phyloP scores from a whole-genome alignment of 1,140 invertebrate genomes.

The Dreissena polymorpha region DNA sequence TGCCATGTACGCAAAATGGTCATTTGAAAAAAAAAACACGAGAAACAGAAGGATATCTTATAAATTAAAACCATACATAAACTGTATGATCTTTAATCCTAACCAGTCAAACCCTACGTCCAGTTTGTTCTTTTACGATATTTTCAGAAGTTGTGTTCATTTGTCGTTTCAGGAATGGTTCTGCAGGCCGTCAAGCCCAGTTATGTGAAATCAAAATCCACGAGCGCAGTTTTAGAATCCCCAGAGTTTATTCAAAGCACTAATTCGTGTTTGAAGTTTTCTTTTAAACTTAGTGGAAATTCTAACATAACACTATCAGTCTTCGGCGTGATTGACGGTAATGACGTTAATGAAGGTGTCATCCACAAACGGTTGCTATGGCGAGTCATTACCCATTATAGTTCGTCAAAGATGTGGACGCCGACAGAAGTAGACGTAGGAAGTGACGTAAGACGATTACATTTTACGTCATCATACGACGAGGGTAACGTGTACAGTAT shows the following conservation, averaged over 20 bases:
- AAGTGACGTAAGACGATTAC: not conserved
- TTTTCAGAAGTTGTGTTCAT: not conserved
- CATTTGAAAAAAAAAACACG: no score
- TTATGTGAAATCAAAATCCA: not conserved
- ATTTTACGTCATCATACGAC: not conserved
- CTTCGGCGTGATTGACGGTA: not conserved
- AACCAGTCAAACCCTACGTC: no score
- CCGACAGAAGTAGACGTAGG: conserved; percentile 3
- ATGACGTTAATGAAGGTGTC: not conserved
- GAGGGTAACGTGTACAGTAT: conserved; percentile 11
- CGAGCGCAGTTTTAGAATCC: not conserved
- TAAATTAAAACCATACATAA: no score
- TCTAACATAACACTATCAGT: conserved; percentile 35
- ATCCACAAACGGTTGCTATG: not conserved
- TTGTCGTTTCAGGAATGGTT: conserved; percentile 16
- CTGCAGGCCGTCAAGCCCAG: conserved; percentile 4
- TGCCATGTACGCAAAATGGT: no score
- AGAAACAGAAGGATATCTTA: no score
- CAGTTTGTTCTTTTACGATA: no score
- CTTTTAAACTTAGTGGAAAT: conserved; percentile 32
- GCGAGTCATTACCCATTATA: conserved; percentile 28
- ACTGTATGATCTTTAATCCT: no score
- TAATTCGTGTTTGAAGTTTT: not conserved
- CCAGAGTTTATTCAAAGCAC: not conserved
- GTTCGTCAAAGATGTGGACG: conserved; percentile 18